A percentile compares a stretch with the other conserved stretches of the same genome.
These are phyloP conservation scores for Tympanuchus pallidicinctus DNA, from an alignment of 2,113 vertebrate species.

Conservation along the genomic window DNA sequence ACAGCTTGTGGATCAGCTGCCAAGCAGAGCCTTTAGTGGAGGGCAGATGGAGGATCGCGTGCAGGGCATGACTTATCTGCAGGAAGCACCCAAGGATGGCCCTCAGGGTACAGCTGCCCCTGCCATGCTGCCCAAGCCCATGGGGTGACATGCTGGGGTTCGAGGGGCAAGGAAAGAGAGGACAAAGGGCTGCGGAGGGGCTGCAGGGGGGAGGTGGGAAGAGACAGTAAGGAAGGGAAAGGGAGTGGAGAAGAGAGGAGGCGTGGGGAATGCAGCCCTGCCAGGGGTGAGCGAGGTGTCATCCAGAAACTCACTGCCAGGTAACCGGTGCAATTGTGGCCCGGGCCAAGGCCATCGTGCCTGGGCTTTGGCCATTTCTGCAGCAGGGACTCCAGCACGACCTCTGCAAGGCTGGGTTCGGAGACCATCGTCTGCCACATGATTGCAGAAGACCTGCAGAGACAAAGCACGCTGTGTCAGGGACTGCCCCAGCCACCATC, in stretches of 20 bases:
- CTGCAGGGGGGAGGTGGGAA: no score
- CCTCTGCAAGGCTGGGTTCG: neutral
- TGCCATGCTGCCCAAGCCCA: neutral
- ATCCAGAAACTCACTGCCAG: neutral
- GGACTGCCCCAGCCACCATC: neutral
- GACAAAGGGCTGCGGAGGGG: neutral
- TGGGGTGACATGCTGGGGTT: neutral
- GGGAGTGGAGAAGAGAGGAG: neutral
- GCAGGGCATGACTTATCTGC: neutral
- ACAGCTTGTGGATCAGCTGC: rapidly evolving
- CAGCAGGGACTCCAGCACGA: neutral
- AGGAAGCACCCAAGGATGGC: neutral
- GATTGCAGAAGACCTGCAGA: neutral
- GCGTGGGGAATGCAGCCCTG: no score
- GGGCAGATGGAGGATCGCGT: neutral
- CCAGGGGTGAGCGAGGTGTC: no score
- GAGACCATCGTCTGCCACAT: neutral
- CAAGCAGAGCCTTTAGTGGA: rapidly evolving
- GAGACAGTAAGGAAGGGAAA: neutral
- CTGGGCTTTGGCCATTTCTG: neutral
- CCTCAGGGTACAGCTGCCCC: neutral
- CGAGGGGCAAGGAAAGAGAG: no score
- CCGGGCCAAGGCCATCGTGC: neutral
- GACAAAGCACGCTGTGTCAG: neutral
- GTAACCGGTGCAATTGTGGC: neutral